Base-by-base conservation (phyloP, 2,113 vertebrate genomes). In the Xiphias gladius region DNA sequence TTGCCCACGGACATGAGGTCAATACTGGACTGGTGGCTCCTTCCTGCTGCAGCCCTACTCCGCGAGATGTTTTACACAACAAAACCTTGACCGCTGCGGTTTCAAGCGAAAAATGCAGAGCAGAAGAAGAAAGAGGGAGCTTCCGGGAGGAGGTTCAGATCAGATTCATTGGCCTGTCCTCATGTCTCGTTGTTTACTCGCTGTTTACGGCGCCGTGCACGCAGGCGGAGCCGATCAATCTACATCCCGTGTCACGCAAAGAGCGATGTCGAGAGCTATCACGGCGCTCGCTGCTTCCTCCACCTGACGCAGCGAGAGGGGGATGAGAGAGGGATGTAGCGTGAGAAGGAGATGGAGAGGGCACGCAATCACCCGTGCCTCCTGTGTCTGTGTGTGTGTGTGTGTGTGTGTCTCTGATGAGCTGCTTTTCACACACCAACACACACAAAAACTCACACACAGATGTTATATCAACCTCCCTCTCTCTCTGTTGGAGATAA, bases 271-370 rank as follows among this genome's bases (percentile, higher is more conserved):
- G 74, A 59, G 57, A 86, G 63, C 62, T 1, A n/a, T 50, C 41
- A 10, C 81, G 46, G 39, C 55, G 7, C 66, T 24, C 14, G 5
- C 26, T 1, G 37, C 50, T 37, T 11, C 70, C 69, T 68, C 26
- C 83, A 62, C 70, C 83, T 86, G 77, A 84, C 86, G 76, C 61
- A 67, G 43, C 2, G 30, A 79, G 70, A 54, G 79, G 20, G 74
- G 54, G 73, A 57, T 7, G 17, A 69, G 52, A 54, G 76, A 62
- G 80, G 87, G 80, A 54, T 41, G 78, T 82, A 73, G 83, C 83
- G 75, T 88, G 86, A 86, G 80, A 82, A 64, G 77, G 74, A 85
- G 78, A 64, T 2, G 73, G 58, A 76, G 57, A 62, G 73, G 76
- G 43, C 86, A 86, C 62, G 86, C 77, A 41, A 82, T 46, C 65